Base-by-base conservation (phyloP, 2,113 vertebrate species). In the Cnemophilus loriae region DNA sequence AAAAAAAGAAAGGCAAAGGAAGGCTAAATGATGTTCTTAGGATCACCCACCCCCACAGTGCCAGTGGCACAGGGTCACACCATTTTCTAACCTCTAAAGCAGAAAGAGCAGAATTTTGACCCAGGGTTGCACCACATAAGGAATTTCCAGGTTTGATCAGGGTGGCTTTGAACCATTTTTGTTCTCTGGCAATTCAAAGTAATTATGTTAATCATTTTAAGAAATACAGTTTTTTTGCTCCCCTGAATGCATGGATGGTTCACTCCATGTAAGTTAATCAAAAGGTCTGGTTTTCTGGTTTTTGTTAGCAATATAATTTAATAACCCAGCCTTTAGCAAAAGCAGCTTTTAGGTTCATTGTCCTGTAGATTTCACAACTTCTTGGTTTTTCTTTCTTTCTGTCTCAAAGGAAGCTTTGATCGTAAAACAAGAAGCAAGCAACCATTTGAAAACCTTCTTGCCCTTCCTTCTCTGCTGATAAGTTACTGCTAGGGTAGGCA, bases 221-320 rank as follows among this genome's bases (percentile, higher is more conserved):
- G 33, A 89, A 60, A 52, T 56, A 74, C 2, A 26, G 23, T 84
- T 84, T 59, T 85, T 39, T 76, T 47, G 8, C 73, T 87, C 24
- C 46, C 27, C 32, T 42, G 37, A 41, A 64, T 35, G 23, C 56
- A 28, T 47, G n/a, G 27, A 60, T 50, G 22, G 35, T 80, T 93
- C 15, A 18, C 27, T 84, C 18, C 44, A 15, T 39, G 7, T 41
- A 67, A 82, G 7, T 33, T 41, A 94, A 81, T 56, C 49, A 60
- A 75, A 64, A 79, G 10, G 24, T 82, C 85, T 87, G 52, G 3
- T 20, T 87, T 76, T 87, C 92, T 87, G 50, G 3, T 21, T 90
- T 68, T 85, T 93, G 61, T 93, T 90, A 93, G 49, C 11, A 78
- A 69, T 81, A 41, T 67, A 90, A 87, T 73, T 70, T 88, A 92